Base-by-base conservation (phyloP, 2,113 vertebrate genomes). In the Thermophis baileyi region DNA sequence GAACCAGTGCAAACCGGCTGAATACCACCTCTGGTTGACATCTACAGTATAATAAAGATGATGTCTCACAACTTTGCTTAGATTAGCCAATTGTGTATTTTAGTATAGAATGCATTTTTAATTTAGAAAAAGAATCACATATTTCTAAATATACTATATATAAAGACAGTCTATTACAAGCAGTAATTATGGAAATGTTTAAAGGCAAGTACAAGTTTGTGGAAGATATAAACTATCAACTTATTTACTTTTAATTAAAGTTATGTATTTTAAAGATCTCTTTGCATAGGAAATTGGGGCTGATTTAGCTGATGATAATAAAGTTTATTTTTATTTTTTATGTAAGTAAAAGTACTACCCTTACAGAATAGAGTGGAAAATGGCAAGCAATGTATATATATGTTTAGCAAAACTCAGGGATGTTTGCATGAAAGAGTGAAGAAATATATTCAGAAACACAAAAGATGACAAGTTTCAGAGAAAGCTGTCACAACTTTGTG, bases 211-310 rank as follows among this genome's bases (percentile, higher is more conserved):
- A 35, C 69, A 47, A 92, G 54, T 87, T 54, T 95, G 30, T 91
- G 93, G 92, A 93, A 95, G 91, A 94, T 10, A 0, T 88, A 96
- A 94, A 86, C 90, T 69, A 94, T 93, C 95, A 89, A 0, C 1
- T 95, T 91, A 96, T 95, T 96, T 96, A 93, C 95, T 96, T 92
- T 96, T 95, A 96, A 96, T 96, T 95, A 96, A n/a, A n/a, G 94
- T 93, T 94, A 85, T 93, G 85, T 85, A 30, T 53, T 97, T 93
- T 35, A 94, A n/a, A 2, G 88, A 55, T 88, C 87, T 63, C 30
- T 0, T 2, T 89, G 94, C 86, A 91, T 96, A 95, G 86, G 95
- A 96, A 96, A 93, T 94, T 50, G 92, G 93, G 94, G 88, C 88
- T 87, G 55, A 91, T 94, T 93, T 94, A 89, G 95, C 87, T 85